These are phyloP conservation scores for Conus betulinus DNA, from an alignment of 1,140 invertebrate species.

Conservation along the genomic window DNA sequence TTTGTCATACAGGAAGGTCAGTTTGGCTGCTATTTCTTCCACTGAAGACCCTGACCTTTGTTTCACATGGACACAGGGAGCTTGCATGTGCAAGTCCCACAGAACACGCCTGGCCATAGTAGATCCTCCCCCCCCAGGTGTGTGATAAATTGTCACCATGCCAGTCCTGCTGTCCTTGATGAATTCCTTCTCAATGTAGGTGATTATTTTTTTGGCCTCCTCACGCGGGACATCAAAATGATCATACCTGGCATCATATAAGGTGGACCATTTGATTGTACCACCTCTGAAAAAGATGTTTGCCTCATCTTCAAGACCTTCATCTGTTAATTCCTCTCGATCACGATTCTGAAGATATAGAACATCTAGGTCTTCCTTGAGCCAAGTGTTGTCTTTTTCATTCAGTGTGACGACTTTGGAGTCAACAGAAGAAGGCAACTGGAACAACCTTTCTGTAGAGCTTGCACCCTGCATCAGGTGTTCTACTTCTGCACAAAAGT, in stretches of 20 bases:
- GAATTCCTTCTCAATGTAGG: conserved; percentile 34
- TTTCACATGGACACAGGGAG: conserved; percentile 49
- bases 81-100: conserved; percentile 40
- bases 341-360: conserved; percentile 48
- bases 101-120: conserved; percentile 50
- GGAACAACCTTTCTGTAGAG: no score
- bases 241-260: conserved; percentile 45
- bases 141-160: conserved; percentile 39
- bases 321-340: conserved; percentile 27
- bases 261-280: conserved; percentile 51
- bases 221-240: conserved; percentile 50
- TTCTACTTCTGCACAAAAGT: conserved; percentile 20
- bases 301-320: conserved; percentile 48
- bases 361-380: conserved; percentile 56
- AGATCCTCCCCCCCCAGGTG: conserved; percentile 52
- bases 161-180: conserved; percentile 41
- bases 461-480: no score
- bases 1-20: conserved; percentile 43
- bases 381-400: conserved; percentile 48
- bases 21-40: conserved; percentile 32
- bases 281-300: conserved; percentile 55
- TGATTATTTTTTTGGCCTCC: conserved; percentile 31
- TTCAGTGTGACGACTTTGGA: no score
- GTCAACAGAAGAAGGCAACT: no score
- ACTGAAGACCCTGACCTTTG: conserved; percentile 26